These are phyloP conservation scores for Glandiceps talaboti DNA, from an alignment of 53 echinoderm and acorn worm species.

Conservation along the genomic window DNA sequence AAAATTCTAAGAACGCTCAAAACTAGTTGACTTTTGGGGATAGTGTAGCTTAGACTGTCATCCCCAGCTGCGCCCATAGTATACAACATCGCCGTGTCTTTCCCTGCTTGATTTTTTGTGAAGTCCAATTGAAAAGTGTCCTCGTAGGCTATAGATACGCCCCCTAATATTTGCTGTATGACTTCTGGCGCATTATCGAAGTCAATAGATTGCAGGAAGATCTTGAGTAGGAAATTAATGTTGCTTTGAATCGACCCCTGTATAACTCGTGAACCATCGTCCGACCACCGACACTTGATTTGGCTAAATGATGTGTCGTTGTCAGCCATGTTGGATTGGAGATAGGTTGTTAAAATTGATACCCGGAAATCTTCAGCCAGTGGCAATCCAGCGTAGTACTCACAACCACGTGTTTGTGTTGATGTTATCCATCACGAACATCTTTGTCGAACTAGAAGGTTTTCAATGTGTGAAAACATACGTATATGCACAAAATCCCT, in stretches of 20 bases:
- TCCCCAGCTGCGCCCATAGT: not conserved
- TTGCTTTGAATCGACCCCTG: not conserved
- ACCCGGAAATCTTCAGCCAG: too few species aligned
- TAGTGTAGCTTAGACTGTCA: not conserved
- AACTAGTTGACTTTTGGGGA: not conserved
- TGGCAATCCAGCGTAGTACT: too few species aligned
- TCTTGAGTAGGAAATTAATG: not conserved
- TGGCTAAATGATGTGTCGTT: not conserved
- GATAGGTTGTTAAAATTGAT: too few species aligned
- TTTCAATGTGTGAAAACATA: too few species aligned
- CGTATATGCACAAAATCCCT: too few species aligned
- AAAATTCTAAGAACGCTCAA: not conserved
- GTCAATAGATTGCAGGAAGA: not conserved
- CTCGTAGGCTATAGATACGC: not conserved
- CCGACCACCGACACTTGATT: not conserved
- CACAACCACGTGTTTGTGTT: too few species aligned
- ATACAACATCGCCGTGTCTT: not conserved
- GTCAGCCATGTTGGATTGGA: not conserved
- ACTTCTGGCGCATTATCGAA: not conserved
- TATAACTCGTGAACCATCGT: not conserved
- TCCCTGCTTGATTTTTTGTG: not conserved
- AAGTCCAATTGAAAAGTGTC: not conserved
- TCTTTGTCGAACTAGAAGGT: too few species aligned
- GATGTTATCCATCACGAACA: too few species aligned
- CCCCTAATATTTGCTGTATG: not conserved